These are phyloP conservation scores for Leucoraja ocellata DNA, from an alignment of 2,797 vertebrate genomes.

Conservation along the genomic window DNA sequence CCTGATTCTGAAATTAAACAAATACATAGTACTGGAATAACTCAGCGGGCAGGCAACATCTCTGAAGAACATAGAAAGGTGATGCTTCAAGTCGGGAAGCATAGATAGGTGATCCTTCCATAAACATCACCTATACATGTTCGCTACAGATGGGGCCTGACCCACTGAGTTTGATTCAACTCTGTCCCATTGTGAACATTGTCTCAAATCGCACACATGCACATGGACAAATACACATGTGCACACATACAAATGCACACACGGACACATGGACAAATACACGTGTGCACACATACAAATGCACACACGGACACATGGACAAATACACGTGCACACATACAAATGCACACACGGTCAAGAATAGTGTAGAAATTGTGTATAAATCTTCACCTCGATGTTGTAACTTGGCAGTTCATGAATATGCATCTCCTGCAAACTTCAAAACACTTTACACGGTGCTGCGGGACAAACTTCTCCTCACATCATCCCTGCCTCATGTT, in stretches of 20 bases:
- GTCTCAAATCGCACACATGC: no score
- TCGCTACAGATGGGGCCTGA: no score
- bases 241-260: neutral
- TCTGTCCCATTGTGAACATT: no score
- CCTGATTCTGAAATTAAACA: no score
- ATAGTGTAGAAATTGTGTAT: neutral
- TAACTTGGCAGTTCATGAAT: neutral
- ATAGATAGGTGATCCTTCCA: no score
- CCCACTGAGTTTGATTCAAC: no score
- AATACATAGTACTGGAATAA: no score
- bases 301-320: neutral
- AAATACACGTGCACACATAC: neutral
- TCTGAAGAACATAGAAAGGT: no score
- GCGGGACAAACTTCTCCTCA: neutral
- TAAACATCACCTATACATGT: no score
- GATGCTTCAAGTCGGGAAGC: no score
- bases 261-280: neutral
- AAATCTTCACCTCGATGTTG: neutral
- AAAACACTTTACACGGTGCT: neutral
- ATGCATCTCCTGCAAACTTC: neutral
- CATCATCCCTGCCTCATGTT: neutral
- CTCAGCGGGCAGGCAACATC: no score
- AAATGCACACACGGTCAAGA: neutral
- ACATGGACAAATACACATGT: neutral
- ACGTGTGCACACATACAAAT: neutral